phyloP scores from a whole-genome alignment of 1,140 invertebrate genomes.

The Pseudomyrmex sp. region DNA sequence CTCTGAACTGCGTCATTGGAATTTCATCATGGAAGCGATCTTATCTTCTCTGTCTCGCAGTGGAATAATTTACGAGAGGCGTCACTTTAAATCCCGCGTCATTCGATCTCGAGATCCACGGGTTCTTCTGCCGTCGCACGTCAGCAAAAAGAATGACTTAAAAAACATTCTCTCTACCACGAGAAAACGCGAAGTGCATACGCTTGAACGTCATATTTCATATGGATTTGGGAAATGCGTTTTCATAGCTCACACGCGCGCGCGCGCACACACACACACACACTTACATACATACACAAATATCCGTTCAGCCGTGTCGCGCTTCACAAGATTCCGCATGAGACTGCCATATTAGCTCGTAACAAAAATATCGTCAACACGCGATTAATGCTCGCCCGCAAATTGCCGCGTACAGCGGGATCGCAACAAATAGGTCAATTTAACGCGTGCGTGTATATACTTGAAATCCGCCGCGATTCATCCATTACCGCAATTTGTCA shows the following conservation, averaged over 20 bases:
- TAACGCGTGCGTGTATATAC: conserved; percentile 14
- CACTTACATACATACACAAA: neutral
- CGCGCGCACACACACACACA: no score
- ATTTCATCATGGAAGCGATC: neutral
- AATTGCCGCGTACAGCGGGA: conserved; percentile 41
- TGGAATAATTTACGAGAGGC: conserved; percentile 43
- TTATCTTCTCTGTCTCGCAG: neutral
- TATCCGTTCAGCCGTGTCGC: neutral
- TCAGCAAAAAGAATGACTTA: conserved; percentile 32
- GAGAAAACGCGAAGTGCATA: conserved; percentile 11
- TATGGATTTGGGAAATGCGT: conserved; percentile 30
- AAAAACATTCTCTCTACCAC: conserved; percentile 21
- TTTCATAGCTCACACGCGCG: conserved; percentile 7
- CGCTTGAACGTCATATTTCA: conserved; percentile 52
- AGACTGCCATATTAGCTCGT: neutral
- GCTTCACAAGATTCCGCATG: neutral
- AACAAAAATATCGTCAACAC: conserved; percentile 29
- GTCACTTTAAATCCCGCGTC: conserved; percentile 24
- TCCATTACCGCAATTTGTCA: conserved; percentile 53
- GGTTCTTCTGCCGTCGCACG: conserved; percentile 6
- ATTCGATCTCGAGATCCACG: neutral
- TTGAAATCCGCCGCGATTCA: conserved; percentile 49
- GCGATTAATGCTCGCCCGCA: conserved; percentile 48
- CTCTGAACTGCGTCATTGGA: neutral
- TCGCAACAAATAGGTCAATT: conserved; percentile 50